Evolutionary conservation across 1,140 invertebrate genomes (phyloP).

Genomic region (Zaprionus kolodkinae): DNA sequence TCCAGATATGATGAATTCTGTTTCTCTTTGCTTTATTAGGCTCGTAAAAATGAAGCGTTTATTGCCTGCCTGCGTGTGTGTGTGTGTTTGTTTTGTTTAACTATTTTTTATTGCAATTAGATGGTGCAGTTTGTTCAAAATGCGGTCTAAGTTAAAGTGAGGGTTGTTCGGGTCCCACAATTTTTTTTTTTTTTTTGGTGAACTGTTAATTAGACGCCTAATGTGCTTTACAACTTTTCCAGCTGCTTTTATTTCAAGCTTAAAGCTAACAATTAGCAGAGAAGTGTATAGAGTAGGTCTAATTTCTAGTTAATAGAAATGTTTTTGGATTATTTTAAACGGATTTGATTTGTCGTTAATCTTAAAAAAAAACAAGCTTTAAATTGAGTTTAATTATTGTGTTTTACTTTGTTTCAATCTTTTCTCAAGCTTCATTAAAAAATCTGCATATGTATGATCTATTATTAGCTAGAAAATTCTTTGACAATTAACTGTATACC

Average conservation of each 20-base stretch:
- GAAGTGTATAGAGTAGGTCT: background rate
- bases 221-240: slow-evolving; percentile 47
- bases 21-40: slow-evolving; percentile 67
- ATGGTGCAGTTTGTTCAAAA: slow-evolving; percentile 22
- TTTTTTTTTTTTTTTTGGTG: slow-evolving; percentile 13
- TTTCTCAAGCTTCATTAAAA: background rate
- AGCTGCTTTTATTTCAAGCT: slow-evolving; percentile 11
- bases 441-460: too few relatives aligned
- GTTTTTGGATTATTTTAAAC: background rate
- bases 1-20: slow-evolving; percentile 78
- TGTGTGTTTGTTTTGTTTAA: slow-evolving; percentile 55
- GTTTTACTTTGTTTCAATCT: background rate
- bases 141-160: slow-evolving; percentile 6
- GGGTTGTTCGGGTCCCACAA: slow-evolving; percentile 16
- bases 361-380: background rate
- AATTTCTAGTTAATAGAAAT: background rate
- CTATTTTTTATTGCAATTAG: slow-evolving; percentile 71
- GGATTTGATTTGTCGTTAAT: background rate
- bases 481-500: too few relatives aligned
- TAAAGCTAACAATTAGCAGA: slow-evolving; percentile 11
- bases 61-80: slow-evolving; percentile 41
- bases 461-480: too few relatives aligned
- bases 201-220: slow-evolving; percentile 45
- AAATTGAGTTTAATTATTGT: background rate
- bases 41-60: slow-evolving; percentile 64